Conservation (phyloP, 2,113 vertebrate species). For the Datnioides undecimradiatus region DNA sequence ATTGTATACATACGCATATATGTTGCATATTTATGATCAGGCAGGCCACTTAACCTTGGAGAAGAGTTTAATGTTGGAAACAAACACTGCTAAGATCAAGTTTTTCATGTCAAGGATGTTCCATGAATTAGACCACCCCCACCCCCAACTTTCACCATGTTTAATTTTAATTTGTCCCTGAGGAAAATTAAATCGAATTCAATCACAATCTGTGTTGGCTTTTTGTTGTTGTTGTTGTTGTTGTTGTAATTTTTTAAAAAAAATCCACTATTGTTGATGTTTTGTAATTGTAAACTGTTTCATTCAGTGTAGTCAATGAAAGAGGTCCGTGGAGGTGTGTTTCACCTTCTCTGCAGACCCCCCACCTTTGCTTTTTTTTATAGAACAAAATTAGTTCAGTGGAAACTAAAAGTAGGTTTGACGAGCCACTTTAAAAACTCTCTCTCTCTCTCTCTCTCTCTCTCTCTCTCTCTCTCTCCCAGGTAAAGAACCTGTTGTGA, state of each 20-base stretch:
- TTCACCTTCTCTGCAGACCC: neutral
- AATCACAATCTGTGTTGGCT: neutral
- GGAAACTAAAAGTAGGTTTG: constrained; percentile 11
- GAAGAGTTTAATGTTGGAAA: constrained; percentile 8
- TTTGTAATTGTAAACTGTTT: neutral
- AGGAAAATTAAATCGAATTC: neutral
- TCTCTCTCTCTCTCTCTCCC: neutral
- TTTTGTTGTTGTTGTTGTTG: too few species aligned
- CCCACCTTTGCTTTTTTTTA: too few species aligned
- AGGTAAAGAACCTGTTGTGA: constrained; percentile 51
- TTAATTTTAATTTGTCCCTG: neutral
- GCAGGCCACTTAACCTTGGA: neutral
- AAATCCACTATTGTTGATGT: neutral
- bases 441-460: neutral
- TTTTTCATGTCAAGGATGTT: constrained; percentile 3
- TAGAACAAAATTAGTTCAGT: neutral
- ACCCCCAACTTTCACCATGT: neutral
- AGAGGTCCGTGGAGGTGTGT: neutral
- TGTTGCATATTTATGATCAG: constrained; percentile 51
- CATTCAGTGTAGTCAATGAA: neutral
- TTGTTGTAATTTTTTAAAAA: neutral
- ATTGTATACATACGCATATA: constrained; percentile 41
- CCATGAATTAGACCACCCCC: neutral
- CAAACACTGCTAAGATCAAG: neutral
- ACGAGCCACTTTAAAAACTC: neutral